These are phyloP conservation scores for Samia ricini DNA, from an alignment of 1,140 invertebrate species.

Conservation along the genomic window DNA sequence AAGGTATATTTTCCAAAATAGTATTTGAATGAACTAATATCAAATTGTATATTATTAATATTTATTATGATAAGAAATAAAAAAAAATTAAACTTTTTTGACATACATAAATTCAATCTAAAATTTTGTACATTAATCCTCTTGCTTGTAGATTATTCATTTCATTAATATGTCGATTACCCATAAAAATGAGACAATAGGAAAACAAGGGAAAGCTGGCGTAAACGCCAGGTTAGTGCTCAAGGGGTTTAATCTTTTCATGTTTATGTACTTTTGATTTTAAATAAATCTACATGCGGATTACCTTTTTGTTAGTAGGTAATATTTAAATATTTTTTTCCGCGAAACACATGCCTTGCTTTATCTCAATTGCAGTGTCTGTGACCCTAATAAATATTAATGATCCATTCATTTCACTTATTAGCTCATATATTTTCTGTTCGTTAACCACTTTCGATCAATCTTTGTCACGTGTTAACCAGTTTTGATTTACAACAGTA, in stretches of 20 bases:
- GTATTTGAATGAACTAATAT: not conserved
- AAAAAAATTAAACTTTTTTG: too few relatives aligned
- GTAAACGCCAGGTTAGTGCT: too few relatives aligned
- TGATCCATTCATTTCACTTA: slow-evolving; percentile 9
- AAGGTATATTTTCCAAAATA: not conserved
- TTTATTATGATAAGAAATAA: too few relatives aligned
- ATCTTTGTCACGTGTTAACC: slow-evolving; percentile 20
- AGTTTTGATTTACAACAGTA: not conserved
- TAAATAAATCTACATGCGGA: too few relatives aligned
- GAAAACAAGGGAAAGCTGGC: too few relatives aligned
- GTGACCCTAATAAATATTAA: slow-evolving; percentile 17
- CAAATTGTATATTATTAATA: not conserved
- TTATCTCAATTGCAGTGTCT: slow-evolving; percentile 8
- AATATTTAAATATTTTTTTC: not conserved
- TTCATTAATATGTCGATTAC: too few relatives aligned
- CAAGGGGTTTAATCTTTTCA: too few relatives aligned
- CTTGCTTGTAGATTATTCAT: too few relatives aligned
- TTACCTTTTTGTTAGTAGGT: not conserved
- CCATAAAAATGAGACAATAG: too few relatives aligned
- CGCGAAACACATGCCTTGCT: not conserved
- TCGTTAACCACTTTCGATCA: slow-evolving; percentile 14
- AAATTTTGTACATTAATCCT: too few relatives aligned
- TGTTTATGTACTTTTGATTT: too few relatives aligned
- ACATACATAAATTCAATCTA: too few relatives aligned
- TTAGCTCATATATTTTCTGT: not conserved